phyloP scores from a whole-genome alignment of 2,113 vertebrate genomes.

The Istiophorus platypterus region DNA sequence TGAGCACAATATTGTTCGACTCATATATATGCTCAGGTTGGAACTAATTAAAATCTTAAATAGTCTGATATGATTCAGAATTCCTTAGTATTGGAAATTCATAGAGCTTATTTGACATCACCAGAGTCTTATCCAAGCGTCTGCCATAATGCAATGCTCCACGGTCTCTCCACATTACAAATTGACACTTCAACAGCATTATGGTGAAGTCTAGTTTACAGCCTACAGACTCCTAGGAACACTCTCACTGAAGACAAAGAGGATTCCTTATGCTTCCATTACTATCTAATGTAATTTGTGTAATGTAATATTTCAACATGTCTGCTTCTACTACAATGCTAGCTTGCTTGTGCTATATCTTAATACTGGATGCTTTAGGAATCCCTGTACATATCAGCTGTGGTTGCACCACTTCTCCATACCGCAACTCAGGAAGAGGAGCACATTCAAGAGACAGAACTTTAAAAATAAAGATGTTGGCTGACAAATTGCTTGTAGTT shows the following conservation, averaged over 20 bases:
- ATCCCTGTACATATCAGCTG: constrained; percentile 61
- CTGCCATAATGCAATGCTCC: constrained; percentile 47
- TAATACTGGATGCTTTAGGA: constrained; percentile 72
- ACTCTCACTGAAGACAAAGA: constrained; percentile 69
- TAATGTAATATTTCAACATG: constrained; percentile 77
- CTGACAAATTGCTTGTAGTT: background rate
- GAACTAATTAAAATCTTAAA: constrained; percentile 17
- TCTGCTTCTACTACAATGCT: constrained; percentile 68
- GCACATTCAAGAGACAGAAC: background rate
- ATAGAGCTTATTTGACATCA: background rate
- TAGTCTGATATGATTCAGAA: constrained; percentile 18
- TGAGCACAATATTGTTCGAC: background rate
- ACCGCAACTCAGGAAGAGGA: constrained; percentile 3
- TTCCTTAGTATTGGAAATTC: constrained; percentile 13
- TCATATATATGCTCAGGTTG: constrained; percentile 12
- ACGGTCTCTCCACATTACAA: constrained; percentile 44
- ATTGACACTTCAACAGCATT: constrained; percentile 58
- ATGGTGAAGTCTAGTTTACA: constrained; percentile 65
- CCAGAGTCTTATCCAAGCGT: constrained; percentile 35
- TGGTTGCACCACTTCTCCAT: constrained; percentile 12
- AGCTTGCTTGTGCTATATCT: constrained; percentile 70
- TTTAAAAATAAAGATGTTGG: constrained; percentile 27
- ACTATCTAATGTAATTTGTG: constrained; percentile 75
- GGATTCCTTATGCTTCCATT: constrained; percentile 76
- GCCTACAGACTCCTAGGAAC: constrained; percentile 67